phyloP scores from a whole-genome alignment of 2,797 vertebrate species.

The Pseudochromis fuscus region DNA sequence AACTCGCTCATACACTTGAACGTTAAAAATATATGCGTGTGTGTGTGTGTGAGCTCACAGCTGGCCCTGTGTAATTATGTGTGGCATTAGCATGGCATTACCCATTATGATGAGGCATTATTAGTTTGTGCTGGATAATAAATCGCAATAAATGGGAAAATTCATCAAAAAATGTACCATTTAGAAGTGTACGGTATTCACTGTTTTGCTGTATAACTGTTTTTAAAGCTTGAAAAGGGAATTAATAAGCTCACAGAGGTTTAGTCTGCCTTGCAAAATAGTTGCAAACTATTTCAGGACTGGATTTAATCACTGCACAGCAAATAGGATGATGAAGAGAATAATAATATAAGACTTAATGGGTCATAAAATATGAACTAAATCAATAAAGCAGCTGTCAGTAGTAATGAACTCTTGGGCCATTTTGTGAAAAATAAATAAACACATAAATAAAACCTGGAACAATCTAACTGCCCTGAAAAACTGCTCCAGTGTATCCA shows the following conservation, averaged over 20 bases:
- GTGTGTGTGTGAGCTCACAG: constrained; percentile 23
- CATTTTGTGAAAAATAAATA: neutral
- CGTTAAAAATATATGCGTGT: neutral
- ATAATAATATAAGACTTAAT: constrained; percentile 8
- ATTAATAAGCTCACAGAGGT: neutral
- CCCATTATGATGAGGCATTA: constrained; percentile 39
- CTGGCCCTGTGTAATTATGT: constrained; percentile 30
- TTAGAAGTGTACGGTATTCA: too few species aligned
- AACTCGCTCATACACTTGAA: neutral
- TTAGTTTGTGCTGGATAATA: constrained; percentile 7
- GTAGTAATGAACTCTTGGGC: neutral
- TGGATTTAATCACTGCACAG: constrained; percentile 18
- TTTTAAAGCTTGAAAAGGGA: neutral
- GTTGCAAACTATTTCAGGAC: constrained; percentile 12
- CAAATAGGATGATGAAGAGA: neutral
- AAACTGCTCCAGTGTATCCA: neutral
- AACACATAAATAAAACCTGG: neutral
- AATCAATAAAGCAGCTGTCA: constrained; percentile 26
- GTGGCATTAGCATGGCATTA: constrained; percentile 36
- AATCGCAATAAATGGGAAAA: neutral
- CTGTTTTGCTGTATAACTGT: neutral
- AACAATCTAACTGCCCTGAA: neutral
- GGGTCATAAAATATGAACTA: constrained; percentile 24
- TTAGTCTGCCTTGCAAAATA: neutral
- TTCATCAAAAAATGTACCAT: neutral